Evolutionary conservation across 2,797 vertebrate genomes (phyloP).

Genomic region (Dallia pectoralis): DNA sequence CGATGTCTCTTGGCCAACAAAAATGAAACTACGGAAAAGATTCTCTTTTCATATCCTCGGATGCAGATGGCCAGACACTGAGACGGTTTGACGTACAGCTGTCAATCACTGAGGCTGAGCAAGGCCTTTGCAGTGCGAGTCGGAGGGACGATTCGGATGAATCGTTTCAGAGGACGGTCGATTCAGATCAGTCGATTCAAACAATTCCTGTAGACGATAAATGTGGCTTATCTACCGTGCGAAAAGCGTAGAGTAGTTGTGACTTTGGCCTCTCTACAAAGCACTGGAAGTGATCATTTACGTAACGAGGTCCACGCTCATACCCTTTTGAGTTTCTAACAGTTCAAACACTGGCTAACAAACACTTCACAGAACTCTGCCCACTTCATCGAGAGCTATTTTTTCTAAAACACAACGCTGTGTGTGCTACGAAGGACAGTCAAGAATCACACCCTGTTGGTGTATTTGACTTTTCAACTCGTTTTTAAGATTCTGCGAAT

Average conservation of each 20-base stretch:
- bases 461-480: neutral
- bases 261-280: conserved; percentile 58
- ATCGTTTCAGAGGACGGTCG: conserved; percentile 45
- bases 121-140: conserved; percentile 44
- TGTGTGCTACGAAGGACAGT: neutral
- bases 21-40: conserved; percentile 46
- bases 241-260: conserved; percentile 49
- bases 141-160: conserved; percentile 45
- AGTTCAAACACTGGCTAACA: conserved; percentile 57
- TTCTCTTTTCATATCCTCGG: conserved; percentile 55
- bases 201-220: conserved; percentile 47
- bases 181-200: conserved; percentile 45
- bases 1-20: conserved; percentile 49
- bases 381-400: neutral
- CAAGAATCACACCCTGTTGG: neutral
- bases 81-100: conserved; percentile 31
- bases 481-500: neutral
- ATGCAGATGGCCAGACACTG: conserved; percentile 29
- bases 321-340: conserved; percentile 52
- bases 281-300: conserved; percentile 49
- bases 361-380: neutral
- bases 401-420: neutral
- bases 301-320: conserved; percentile 43
- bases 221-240: conserved; percentile 59
- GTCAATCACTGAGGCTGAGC: conserved; percentile 59